Conservation (phyloP, 2,888 invertebrate genomes). For the Stenichneumon culpator region DNA sequence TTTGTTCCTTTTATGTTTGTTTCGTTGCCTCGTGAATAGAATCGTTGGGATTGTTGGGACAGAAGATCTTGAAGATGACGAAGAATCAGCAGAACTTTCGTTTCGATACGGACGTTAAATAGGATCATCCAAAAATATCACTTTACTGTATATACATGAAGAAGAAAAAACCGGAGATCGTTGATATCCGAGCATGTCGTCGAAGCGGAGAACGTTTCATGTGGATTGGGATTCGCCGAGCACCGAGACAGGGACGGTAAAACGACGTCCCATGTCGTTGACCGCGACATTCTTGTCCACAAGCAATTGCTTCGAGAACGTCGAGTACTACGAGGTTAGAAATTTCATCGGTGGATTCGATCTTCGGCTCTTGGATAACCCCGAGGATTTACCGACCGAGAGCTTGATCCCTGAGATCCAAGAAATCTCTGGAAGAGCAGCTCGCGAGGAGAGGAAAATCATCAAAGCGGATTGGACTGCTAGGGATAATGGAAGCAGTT, state of each 20-base stretch:
- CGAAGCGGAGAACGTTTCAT: constrained; percentile 79
- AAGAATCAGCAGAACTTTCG: constrained; percentile 70
- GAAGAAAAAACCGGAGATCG: constrained; percentile 1
- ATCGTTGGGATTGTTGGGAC: not conserved
- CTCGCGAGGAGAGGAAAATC: not conserved
- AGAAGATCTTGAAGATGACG: constrained; percentile 43
- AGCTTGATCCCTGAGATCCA: constrained; percentile 3
- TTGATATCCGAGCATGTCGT: constrained; percentile 68
- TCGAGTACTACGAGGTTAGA: constrained; percentile 72
- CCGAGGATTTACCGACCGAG: constrained; percentile 48
- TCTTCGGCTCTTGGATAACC: constrained; percentile 65
- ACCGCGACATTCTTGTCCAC: constrained; percentile 70
- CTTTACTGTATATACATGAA: constrained; percentile 1
- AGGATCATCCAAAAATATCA: constrained; percentile 31
- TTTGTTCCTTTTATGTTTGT: not conserved
- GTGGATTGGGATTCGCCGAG: constrained; percentile 92
- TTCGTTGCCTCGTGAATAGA: not conserved
- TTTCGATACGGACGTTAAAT: constrained; percentile 75
- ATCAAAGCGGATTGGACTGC: constrained; percentile 12
- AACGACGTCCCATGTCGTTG: constrained; percentile 88
- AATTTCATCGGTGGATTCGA: constrained; percentile 69
- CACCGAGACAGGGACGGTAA: constrained; percentile 90
- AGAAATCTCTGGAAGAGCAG: constrained; percentile 33
- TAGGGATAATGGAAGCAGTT: constrained; percentile 11
- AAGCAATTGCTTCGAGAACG: constrained; percentile 69